These are phyloP conservation scores for Strigamia crassipes DNA, from an alignment of 2,888 invertebrate genomes.

Conservation along the genomic window DNA sequence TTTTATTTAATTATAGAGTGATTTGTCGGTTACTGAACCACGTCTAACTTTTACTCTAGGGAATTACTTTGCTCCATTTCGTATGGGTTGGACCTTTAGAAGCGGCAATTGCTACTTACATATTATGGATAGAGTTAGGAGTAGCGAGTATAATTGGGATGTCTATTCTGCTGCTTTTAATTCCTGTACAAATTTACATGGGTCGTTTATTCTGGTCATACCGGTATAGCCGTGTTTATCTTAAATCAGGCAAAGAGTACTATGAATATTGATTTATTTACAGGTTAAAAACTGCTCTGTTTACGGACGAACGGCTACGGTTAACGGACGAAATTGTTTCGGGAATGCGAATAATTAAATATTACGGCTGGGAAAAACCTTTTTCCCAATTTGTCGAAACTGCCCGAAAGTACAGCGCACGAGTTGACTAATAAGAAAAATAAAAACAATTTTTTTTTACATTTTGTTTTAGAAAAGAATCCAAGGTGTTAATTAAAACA, in stretches of 20 bases:
- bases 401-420: constrained; percentile 71
- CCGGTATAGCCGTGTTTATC: neutral
- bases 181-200: constrained; percentile 75
- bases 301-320: constrained; percentile 86
- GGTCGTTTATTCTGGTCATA: constrained; percentile 37
- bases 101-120: constrained; percentile 75
- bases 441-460: neutral
- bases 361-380: constrained; percentile 94
- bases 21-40: neutral
- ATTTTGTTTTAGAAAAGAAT: constrained; percentile 68
- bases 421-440: neutral
- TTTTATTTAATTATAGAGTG: neutral
- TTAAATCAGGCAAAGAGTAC: neutral
- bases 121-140: constrained; percentile 78
- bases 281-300: constrained; percentile 77
- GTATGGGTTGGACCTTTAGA: constrained; percentile 89
- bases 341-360: constrained; percentile 94
- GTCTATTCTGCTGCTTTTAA: constrained; percentile 73
- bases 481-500: constrained; percentile 68
- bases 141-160: constrained; percentile 76
- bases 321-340: constrained; percentile 93
- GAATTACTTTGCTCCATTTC: constrained; percentile 85
- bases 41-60: constrained; percentile 61
- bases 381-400: constrained; percentile 79
- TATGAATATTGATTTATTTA: neutral